phyloP scores from a whole-genome alignment of 2,113 vertebrate genomes.

The Gobio gobio region DNA sequence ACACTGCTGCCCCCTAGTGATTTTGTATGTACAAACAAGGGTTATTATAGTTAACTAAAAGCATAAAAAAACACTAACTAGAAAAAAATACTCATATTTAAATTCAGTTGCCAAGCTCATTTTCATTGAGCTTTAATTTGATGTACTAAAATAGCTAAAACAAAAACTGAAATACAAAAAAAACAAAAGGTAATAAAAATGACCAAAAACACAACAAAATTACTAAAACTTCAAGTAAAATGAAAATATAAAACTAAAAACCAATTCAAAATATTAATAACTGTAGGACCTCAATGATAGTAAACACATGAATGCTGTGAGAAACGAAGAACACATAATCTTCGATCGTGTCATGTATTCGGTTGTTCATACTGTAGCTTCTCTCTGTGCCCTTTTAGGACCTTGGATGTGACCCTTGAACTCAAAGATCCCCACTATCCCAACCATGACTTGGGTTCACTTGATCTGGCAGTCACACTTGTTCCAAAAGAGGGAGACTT shows the following conservation, averaged over 20 bases:
- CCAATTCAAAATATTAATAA: too few relatives aligned
- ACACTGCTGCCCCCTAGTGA: constrained; percentile 66
- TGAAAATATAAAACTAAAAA: too few relatives aligned
- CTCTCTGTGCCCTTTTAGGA: constrained; percentile 68
- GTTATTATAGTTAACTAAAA: background rate
- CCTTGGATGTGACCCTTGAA: constrained; percentile 84
- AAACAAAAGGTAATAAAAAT: too few relatives aligned
- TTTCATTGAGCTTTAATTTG: too few relatives aligned
- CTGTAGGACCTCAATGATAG: too few relatives aligned
- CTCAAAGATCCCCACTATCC: constrained; percentile 92
- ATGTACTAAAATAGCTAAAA: too few relatives aligned
- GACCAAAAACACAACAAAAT: too few relatives aligned
- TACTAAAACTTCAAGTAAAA: too few relatives aligned
- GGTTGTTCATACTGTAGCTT: background rate
- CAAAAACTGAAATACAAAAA: too few relatives aligned
- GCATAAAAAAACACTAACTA: background rate
- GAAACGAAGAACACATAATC: background rate
- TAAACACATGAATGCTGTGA: background rate
- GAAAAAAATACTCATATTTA: too few relatives aligned
- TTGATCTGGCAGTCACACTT: constrained; percentile 83
- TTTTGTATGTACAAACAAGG: background rate
- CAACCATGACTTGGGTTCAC: constrained; percentile 86
- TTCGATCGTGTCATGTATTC: background rate
- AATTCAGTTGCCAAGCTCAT: too few relatives aligned
- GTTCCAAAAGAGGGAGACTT: constrained; percentile 84